Evolutionary conservation across 2,113 vertebrate species (phyloP).

Genomic region (Marmota flaviventris): DNA sequence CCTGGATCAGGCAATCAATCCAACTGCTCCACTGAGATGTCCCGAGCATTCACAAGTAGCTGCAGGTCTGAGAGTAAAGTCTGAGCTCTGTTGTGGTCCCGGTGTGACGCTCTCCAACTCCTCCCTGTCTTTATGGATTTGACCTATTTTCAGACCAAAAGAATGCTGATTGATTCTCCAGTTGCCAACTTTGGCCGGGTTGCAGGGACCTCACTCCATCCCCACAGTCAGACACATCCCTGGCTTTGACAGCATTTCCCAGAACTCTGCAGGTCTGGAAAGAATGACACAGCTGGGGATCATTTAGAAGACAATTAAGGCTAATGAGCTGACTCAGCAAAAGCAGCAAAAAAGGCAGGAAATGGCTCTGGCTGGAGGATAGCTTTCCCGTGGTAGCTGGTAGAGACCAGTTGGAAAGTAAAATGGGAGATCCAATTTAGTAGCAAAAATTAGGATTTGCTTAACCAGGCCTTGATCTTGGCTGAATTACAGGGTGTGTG

Average conservation of each 20-base stretch:
- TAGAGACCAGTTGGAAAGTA: constrained; percentile 15
- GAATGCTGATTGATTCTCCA: constrained; percentile 57
- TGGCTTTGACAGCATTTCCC: constrained; percentile 66
- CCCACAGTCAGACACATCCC: constrained; percentile 24
- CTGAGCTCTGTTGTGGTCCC: neutral
- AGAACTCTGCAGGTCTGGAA: constrained; percentile 42
- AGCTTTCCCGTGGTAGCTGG: neutral
- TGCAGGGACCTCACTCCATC: neutral
- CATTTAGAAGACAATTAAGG: constrained; percentile 79
- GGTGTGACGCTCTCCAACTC: neutral
- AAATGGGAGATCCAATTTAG: constrained; percentile 28
- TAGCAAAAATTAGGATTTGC: neutral
- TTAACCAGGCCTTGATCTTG: neutral
- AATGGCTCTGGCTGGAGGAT: constrained; percentile 45
- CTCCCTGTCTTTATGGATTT: neutral
- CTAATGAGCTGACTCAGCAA: constrained; percentile 81
- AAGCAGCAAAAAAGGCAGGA: constrained; percentile 50
- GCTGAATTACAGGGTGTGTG: neutral
- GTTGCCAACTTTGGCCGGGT: constrained; percentile 41
- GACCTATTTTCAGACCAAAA: constrained; percentile 70
- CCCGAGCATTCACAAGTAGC: neutral
- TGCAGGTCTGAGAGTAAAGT: neutral
- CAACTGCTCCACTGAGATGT: neutral
- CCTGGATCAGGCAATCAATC: neutral
- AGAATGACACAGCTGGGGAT: constrained; percentile 79